Base-by-base conservation (phyloP, 2,797 vertebrate species). In the Spinibarbus caldwelli region DNA sequence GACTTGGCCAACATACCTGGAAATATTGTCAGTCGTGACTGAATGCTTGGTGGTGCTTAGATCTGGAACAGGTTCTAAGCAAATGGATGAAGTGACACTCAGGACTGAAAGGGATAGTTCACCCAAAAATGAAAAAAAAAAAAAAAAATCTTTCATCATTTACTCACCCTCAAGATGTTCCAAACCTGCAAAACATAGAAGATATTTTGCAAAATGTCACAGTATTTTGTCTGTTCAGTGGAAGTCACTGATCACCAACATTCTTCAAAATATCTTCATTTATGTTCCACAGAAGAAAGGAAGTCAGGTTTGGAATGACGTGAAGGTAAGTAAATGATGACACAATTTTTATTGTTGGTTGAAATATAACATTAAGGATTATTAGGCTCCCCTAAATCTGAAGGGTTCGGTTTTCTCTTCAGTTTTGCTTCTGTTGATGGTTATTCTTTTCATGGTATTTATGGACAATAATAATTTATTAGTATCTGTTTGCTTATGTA, bases 21-120 rank as follows among this genome's bases (percentile, higher is more conserved):
- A 68, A 26, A 36, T 52, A 43, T 26, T 80, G 45, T 64, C 57
- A 84, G 70, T 54, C 7, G 38, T 38, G 41, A 80, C 78, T 43
- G 67, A 47, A 64, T 75, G 31, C 49, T 67, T 45, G 41, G 41
- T 19, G 19, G 82, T 86, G 3, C 17, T 87, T 66, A 86, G 66
- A 86, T 62, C 83, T 80, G 80, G 85, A 90, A 80, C 91, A 90
- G 88, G 89, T 91, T 83, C 49, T 77, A 15, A 78, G 26, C 77
- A 78, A 62, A 78, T 78, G 38, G 26, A 64, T 45, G 57, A 78
- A 62, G 38, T 43, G 57, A 64, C 77, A 31, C 36, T 62, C 15
- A 21, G n/a, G 17, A 43, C 43, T 64, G 26, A 43, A 68, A 64
- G 59, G 26, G 29, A 31, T 17, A 31, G 62, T 31, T 76, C 6